Percentiles rank a stretch among this genome's conserved stretches.
Evolutionary conservation across 2,113 vertebrate genomes (phyloP).

Genomic region (Pseudorasbora parva): DNA sequence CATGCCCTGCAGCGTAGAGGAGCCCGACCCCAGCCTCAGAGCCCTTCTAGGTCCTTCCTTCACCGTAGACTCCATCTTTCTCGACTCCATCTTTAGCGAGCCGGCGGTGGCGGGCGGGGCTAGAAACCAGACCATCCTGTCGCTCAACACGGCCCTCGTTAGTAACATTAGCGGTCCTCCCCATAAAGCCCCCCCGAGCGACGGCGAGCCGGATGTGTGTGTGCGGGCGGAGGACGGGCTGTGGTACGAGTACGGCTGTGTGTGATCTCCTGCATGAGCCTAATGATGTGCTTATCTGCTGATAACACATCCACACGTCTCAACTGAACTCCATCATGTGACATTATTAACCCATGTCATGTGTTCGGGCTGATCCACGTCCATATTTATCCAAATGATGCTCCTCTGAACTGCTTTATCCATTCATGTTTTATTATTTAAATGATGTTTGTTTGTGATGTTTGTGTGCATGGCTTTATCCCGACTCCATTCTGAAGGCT

Average conservation of each 20-base stretch:
- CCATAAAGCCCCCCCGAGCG: constrained; percentile 54
- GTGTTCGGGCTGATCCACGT: constrained; percentile 39
- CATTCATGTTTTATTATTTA: constrained; percentile 14
- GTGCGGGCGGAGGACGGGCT: constrained; percentile 88
- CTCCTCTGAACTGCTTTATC: constrained; percentile 9
- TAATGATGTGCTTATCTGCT: neutral
- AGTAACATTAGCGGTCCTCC: constrained; percentile 93
- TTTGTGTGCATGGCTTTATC: constrained; percentile 67
- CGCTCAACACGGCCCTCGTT: constrained; percentile 91
- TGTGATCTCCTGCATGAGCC: constrained; percentile 71
- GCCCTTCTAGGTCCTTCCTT: constrained; percentile 79
- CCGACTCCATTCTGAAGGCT: constrained; percentile 65
- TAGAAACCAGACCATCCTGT: constrained; percentile 84
- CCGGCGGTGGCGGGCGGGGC: constrained; percentile 60
- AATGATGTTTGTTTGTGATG: neutral
- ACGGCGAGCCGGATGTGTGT: constrained; percentile 64
- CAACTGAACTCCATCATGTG: neutral
- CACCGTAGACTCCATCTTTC: constrained; percentile 74
- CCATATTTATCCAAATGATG: constrained; percentile 52
- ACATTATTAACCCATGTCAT: neutral
- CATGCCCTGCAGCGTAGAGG: constrained; percentile 73
- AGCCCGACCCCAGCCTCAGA: constrained; percentile 77
- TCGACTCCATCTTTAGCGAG: constrained; percentile 76
- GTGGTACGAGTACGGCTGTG: constrained; percentile 98
- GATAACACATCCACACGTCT: no score